Base-by-base conservation (phyloP, 2,113 vertebrate species). In the Phalacrocorax pelagicus region DNA sequence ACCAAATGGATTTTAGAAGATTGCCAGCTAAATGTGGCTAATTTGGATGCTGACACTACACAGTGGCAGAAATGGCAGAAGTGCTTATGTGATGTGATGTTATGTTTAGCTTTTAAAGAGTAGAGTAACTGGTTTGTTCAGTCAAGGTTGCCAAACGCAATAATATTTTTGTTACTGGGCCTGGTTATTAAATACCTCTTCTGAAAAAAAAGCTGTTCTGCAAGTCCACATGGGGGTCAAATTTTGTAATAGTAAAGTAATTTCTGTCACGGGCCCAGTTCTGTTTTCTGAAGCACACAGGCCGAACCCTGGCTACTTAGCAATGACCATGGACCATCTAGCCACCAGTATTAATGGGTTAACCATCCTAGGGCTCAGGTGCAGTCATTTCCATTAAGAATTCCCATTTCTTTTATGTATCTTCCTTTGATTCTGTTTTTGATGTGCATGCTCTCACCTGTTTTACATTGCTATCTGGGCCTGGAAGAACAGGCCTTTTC, bases 41-140 rank as follows among this genome's bases (percentile, higher is more conserved):
- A 71, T 21, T 59, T 78, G 49, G 18, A 55, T 70, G 30, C 47
- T 73, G 71, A 44, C 2, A 2, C 55, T 36, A 78, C 40, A 59
- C 27, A 34, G 74, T 24, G 54, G 46, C 63, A 82, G 80, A 74
- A 85, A 63, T 69, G 20, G 38, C 44, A 72, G 58, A 71, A 83
- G 29, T 66, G 16, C 62, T n/a, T 72, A 42, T 27, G 5, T 27
- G 62, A 67, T 27, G 73, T 79, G 71, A 81, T 59, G 23, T 61
- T 71, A 36, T 18, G 40, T 78, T 95, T 62, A 74, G 34, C 59
- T 83, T 52, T 91, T 80, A 84, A 88, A 90, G 19, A 65, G 92
- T 63, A 59, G 92, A 62, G 57, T 65, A 96, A 97, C 94, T 89
- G 84, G 87, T 94, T 96, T 93, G 82, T 95, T 86, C 54, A 94